Evolutionary conservation across 2,888 invertebrate genomes (phyloP).

Genomic region (Nasonovia ribisnigri): DNA sequence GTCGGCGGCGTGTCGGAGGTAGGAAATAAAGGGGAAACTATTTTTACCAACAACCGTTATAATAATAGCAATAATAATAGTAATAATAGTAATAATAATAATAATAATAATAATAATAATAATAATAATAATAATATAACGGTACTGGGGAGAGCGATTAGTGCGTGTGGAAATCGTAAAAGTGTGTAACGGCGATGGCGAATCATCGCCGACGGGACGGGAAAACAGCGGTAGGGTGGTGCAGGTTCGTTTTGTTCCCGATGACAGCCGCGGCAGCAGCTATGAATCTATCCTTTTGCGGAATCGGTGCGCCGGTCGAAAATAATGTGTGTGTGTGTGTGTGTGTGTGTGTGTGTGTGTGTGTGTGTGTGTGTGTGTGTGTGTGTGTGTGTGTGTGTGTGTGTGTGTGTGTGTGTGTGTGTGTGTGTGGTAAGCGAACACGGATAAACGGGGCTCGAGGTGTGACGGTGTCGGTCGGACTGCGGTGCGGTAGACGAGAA

Average conservation of each 20-base stretch:
- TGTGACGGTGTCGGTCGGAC: not conserved
- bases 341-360: not conserved
- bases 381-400: too few species aligned
- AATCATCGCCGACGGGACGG: not conserved
- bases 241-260: not conserved
- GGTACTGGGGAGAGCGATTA: constrained; percentile 55
- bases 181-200: not conserved
- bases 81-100: constrained; percentile 5
- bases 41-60: constrained; percentile 55
- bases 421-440: not conserved
- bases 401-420: not conserved
- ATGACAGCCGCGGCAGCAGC: not conserved
- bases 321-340: not conserved
- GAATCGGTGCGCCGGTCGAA: not conserved
- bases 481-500: not conserved
- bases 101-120: not conserved
- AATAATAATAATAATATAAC: constrained; percentile 26
- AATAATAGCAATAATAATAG: constrained; percentile 14
- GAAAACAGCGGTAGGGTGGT: not conserved
- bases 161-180: constrained; percentile 48
- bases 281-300: not conserved
- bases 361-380: not conserved
- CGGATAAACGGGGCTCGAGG: not conserved
- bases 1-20: not conserved
- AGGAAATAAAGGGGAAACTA: constrained; percentile 39